Evolutionary conservation across 2,113 vertebrate species (phyloP).

Genomic region (Python bivittatus): DNA sequence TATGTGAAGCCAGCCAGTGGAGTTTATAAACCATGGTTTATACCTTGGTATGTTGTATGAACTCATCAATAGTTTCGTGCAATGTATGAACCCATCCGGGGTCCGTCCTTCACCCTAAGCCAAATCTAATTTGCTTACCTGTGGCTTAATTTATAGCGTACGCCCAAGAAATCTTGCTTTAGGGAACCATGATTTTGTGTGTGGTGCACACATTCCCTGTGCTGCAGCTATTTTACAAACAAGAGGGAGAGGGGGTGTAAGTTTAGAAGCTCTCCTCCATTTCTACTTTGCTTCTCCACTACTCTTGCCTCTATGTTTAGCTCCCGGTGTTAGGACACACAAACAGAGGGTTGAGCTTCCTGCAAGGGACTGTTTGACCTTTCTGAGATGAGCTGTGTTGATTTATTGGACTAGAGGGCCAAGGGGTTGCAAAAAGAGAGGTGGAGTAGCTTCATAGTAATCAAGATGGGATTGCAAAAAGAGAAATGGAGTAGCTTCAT

Average conservation of each 20-base stretch:
- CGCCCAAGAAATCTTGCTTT: neutral
- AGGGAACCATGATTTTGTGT: neutral
- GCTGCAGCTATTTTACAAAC: neutral
- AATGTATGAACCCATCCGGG: neutral
- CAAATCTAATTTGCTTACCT: neutral
- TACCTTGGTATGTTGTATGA: neutral
- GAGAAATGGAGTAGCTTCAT: slow-evolving; percentile 20
- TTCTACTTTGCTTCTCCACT: neutral
- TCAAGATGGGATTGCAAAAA: slow-evolving; percentile 10
- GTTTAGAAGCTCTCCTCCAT: neutral
- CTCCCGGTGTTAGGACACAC: neutral
- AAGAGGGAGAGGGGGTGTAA: neutral
- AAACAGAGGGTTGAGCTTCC: neutral
- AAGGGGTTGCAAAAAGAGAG: neutral
- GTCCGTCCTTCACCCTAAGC: neutral
- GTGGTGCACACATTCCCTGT: neutral
- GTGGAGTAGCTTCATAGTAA: slow-evolving; percentile 28
- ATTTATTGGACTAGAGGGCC: slow-evolving; percentile 22
- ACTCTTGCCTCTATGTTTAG: neutral
- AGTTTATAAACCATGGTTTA: neutral
- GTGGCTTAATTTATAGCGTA: neutral
- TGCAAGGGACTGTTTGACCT: slow-evolving; percentile 37
- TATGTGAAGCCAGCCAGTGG: neutral
- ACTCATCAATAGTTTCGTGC: neutral
- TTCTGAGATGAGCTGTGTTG: slow-evolving; percentile 40